Evolutionary conservation across 2,797 vertebrate species (phyloP), one percentile per base, ranked within the genome.

Genomic region (Harpagifer antarcticus): DNA sequence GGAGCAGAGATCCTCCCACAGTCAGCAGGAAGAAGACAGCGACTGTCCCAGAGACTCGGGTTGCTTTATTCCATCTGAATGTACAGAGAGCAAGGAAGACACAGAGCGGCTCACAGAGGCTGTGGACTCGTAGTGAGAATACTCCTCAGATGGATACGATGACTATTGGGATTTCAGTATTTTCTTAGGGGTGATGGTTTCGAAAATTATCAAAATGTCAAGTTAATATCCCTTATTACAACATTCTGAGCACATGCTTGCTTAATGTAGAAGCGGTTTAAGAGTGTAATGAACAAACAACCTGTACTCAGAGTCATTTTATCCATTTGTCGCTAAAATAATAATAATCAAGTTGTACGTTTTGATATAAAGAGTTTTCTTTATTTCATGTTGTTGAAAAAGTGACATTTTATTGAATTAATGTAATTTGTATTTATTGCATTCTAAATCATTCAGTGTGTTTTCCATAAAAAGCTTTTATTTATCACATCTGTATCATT

Each of bases 31-130:
- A 81, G 95, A 96, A 49, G 93, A 93, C 67, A 96, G 95, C 44
- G 96, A 99, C 89, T 98, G 97, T 92, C 96, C 96, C 50, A 95
- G 98, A 94, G 98, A 99, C 93, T 99, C 98, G 0, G 98, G 98
- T 66, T 99, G 98, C 87, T 99, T 98, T 76, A 96, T 97, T 75
- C 97, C 97, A 7, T 95, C 96, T 40, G 97, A 96, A 93, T 96
- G 96, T 92, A 95, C 97, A 57, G 97, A 99, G 68, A 94, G 93
- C 88, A 98, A 96, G 88, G 97, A 98, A 54, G 96, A 98, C 17
- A 40, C 81, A 20, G 96, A 94, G 55, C 77, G 56, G 23, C 78
- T 83, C 55, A 69, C 82, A 47, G 67, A 87, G 0, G 4, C 52
- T 0, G 82, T 43, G 16, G 52, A 70, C 3, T 89, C 87, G 1